Conservation (phyloP, 2,113 vertebrate genomes). For the Numida meleagris region DNA sequence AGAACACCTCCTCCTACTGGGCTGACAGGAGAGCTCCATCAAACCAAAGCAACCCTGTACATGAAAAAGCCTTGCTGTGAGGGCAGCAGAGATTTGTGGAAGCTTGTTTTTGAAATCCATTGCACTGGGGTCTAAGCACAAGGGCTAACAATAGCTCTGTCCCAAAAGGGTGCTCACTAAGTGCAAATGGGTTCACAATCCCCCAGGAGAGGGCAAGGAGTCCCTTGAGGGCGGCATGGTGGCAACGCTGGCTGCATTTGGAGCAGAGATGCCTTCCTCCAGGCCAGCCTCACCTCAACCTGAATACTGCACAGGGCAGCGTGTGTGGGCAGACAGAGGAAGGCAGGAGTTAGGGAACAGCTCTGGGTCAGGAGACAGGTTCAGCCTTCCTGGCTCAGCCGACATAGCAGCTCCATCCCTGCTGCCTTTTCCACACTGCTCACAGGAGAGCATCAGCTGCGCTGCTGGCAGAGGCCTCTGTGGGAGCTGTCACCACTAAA, state of each 20-base stretch:
- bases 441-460: background rate
- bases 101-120: background rate
- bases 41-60: background rate
- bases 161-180: background rate
- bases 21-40: background rate
- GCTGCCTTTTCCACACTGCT: background rate
- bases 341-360: background rate
- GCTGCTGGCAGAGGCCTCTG: background rate
- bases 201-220: no score
- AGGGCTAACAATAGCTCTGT: background rate
- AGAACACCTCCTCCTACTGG: background rate
- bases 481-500: background rate
- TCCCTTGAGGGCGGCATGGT: fast-evolving
- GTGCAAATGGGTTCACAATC: background rate
- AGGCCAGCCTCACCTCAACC: background rate
- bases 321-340: background rate
- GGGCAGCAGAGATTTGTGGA: background rate
- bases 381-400: background rate
- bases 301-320: background rate
- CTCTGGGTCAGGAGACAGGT: background rate
- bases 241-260: background rate
- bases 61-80: fast-evolving
- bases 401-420: background rate
- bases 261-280: background rate
- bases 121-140: background rate